These are phyloP conservation scores for Atopsyche davidsoni DNA, from an alignment of 1,140 invertebrate genomes.

Conservation along the genomic window DNA sequence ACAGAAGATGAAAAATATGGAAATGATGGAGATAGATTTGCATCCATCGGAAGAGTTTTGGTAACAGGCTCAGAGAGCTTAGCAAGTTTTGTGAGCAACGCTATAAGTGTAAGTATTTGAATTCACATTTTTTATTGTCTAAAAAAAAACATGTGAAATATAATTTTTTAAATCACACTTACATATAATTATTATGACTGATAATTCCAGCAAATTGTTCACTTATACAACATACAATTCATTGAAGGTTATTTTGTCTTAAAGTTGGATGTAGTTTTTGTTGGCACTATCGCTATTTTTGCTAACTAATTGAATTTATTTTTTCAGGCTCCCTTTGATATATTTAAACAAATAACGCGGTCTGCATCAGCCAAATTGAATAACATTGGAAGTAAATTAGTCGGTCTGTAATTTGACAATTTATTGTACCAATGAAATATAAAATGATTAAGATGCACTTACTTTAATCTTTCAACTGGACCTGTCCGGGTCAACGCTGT, in stretches of 20 bases:
- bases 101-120: slow-evolving; percentile 19
- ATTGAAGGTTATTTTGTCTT: too few relatives aligned
- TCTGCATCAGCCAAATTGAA: slow-evolving; percentile 21
- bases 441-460: too few relatives aligned
- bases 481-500: too few relatives aligned
- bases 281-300: too few relatives aligned
- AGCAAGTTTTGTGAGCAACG: slow-evolving; percentile 45
- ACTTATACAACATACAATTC: too few relatives aligned
- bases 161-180: neutral
- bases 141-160: neutral
- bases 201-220: neutral
- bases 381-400: slow-evolving; percentile 20
- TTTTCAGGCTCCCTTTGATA: slow-evolving; percentile 25
- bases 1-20: slow-evolving; percentile 65
- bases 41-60: slow-evolving; percentile 48
- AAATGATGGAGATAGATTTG: slow-evolving; percentile 57
- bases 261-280: too few relatives aligned
- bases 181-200: too few relatives aligned
- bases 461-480: too few relatives aligned
- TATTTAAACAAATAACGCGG: slow-evolving; percentile 22
- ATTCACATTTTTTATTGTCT: slow-evolving; percentile 1
- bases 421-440: too few relatives aligned
- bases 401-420: slow-evolving; percentile 20
- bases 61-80: slow-evolving; percentile 54
- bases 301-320: neutral